A percentile compares a stretch with the other conserved stretches of the same genome.
Conservation (phyloP, 1,140 invertebrate species). For the Macrobrachium nipponense region DNA sequence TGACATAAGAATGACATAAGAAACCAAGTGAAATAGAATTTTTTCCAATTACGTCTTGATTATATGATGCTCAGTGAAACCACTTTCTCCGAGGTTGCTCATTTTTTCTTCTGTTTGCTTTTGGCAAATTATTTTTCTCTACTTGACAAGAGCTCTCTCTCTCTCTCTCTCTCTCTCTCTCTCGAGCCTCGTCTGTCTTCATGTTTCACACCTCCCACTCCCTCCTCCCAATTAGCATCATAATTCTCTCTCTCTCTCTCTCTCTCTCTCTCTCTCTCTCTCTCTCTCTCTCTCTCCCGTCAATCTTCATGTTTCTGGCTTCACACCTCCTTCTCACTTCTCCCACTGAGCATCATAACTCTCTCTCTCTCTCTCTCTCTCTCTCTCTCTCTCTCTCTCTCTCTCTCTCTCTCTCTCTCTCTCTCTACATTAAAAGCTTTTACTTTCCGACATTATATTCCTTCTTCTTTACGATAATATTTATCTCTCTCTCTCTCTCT, state of each 20-base stretch:
- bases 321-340: not conserved
- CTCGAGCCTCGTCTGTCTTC: not conserved
- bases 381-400: not conserved
- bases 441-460: no score
- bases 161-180: slow-evolving; percentile 22
- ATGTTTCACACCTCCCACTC: not conserved
- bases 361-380: not conserved
- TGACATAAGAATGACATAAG: no score
- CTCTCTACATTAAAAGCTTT: not conserved
- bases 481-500: no score
- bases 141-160: not conserved
- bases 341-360: not conserved
- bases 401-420: not conserved
- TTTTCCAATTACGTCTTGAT: no score
- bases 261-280: no score
- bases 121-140: not conserved
- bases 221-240: not conserved
- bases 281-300: no score
- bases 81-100: not conserved
- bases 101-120: not conserved
- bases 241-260: not conserved
- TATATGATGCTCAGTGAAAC: no score
- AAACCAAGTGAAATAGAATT: no score
- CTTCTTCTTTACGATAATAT: no score
- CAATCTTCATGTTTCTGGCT: no score